Evolutionary conservation across 2,888 invertebrate genomes (phyloP).

Genomic region (Eupithecia dodoneata): DNA sequence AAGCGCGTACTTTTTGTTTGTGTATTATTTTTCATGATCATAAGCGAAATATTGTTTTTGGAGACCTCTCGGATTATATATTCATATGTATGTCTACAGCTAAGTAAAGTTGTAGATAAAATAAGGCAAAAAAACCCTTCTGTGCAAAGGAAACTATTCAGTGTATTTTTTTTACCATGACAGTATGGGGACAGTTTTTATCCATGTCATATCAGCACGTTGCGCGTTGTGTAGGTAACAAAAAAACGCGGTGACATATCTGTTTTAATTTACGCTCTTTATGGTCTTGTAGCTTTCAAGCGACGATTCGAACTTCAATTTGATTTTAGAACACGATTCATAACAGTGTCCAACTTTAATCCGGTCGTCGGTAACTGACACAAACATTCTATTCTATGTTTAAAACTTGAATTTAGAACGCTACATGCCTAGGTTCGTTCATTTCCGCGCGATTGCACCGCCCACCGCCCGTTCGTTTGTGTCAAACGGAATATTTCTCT

Average conservation of each 20-base stretch:
- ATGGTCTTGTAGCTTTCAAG: not conserved
- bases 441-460: constrained; percentile 6
- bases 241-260: not conserved
- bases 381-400: not conserved
- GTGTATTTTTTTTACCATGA: too few species aligned
- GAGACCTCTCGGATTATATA: too few species aligned
- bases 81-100: too few species aligned
- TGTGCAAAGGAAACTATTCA: too few species aligned
- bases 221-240: not conserved
- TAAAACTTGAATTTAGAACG: constrained; percentile 2
- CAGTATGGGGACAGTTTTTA: too few species aligned
- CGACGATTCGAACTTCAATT: not conserved
- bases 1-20: not conserved
- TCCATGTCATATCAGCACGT: not conserved
- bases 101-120: too few species aligned
- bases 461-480: constrained; percentile 3
- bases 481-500: constrained; percentile 2
- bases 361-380: not conserved
- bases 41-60: too few species aligned
- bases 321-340: not conserved
- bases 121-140: too few species aligned
- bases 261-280: not conserved
- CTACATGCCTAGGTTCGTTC: constrained; percentile 3
- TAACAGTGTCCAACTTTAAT: not conserved
- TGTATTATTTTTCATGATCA: not conserved